Conservation (phyloP, 2,113 vertebrate genomes). For the Orientallactaga bullata region DNA sequence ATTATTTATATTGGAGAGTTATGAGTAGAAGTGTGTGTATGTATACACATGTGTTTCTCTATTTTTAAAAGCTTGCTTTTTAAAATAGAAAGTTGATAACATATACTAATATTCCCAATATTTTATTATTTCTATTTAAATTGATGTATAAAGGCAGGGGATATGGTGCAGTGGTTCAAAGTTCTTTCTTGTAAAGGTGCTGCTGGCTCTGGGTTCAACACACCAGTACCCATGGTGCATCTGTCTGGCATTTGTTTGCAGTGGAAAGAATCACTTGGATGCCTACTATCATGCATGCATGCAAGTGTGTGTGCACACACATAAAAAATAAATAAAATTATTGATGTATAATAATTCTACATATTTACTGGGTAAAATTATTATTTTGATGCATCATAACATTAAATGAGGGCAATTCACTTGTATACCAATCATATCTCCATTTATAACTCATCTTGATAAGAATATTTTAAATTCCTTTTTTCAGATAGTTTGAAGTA, state of each 20-base stretch:
- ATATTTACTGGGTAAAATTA: neutral
- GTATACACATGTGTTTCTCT: neutral
- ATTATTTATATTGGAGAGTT: neutral
- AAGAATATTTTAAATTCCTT: neutral
- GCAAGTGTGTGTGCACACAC: too few species aligned
- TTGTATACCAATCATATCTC: neutral
- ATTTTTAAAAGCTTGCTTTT: neutral
- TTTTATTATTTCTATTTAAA: neutral
- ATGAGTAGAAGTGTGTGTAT: neutral
- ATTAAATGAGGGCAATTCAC: neutral
- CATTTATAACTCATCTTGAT: neutral
- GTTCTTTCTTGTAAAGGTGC: too few species aligned
- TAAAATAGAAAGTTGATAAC: slow-evolving; percentile 3
- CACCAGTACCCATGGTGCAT: too few species aligned
- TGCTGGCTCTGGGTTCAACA: too few species aligned
- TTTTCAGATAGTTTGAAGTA: neutral
- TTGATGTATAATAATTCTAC: neutral
- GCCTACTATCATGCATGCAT: too few species aligned
- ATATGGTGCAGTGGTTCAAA: too few species aligned
- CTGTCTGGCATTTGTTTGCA: too few species aligned
- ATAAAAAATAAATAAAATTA: too few species aligned
- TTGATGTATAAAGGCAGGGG: too few species aligned
- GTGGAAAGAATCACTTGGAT: too few species aligned
- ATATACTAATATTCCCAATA: neutral
- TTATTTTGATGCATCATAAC: neutral